Evolutionary conservation across 2,113 vertebrate species (phyloP).

Genomic region (Hystrix brachyura): DNA sequence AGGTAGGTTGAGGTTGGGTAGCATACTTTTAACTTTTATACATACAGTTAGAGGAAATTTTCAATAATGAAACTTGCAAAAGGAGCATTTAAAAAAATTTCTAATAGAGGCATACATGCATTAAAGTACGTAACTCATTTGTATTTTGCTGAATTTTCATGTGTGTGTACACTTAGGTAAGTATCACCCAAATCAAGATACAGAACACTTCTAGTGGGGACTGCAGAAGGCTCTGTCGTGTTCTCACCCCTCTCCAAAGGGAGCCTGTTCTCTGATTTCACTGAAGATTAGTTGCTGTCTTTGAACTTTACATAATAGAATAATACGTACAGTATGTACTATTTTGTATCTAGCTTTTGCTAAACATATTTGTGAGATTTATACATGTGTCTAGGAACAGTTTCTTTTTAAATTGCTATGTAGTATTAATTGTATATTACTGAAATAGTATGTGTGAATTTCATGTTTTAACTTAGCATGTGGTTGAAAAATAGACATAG

Average conservation of each 20-base stretch:
- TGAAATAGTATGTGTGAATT: neutral
- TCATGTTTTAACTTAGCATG: neutral
- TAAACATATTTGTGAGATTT: neutral
- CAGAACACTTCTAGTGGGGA: neutral
- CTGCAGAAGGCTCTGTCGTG: neutral
- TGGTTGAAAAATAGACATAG: constrained; percentile 13
- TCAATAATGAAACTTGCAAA: neutral
- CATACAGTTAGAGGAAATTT: neutral
- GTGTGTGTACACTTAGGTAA: neutral
- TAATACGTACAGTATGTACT: neutral
- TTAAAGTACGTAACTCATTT: neutral
- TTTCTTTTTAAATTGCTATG: neutral
- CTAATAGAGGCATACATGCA: neutral
- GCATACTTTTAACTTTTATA: neutral
- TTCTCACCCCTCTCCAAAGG: neutral
- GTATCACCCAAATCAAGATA: neutral
- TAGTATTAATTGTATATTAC: neutral
- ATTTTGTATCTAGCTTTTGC: neutral
- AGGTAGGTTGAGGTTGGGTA: constrained; percentile 89
- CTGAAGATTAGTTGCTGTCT: neutral
- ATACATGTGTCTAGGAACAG: neutral
- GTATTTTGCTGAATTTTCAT: constrained; percentile 44
- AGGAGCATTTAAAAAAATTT: neutral
- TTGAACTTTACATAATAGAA: neutral
- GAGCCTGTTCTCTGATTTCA: neutral